Evolutionary conservation across 2,797 vertebrate species (phyloP).

Genomic region (Distichodus sexfasciatus): DNA sequence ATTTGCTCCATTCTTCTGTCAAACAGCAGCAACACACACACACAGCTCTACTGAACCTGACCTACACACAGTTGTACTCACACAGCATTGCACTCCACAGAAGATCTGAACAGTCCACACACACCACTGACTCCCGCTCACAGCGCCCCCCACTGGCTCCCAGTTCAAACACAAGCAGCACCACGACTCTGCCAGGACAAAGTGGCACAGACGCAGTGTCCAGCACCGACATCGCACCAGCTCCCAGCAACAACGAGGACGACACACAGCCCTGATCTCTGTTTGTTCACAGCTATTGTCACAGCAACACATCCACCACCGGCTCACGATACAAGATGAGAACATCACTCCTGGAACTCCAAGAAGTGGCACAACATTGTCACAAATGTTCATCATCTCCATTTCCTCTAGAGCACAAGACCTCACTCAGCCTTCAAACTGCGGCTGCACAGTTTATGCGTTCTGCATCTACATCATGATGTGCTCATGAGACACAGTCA

Average conservation of each 20-base stretch:
- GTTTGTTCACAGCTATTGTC: constrained; percentile 30
- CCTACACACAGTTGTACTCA: not conserved
- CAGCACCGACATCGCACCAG: constrained; percentile 3
- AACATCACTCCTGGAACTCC: constrained; percentile 25
- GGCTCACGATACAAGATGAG: constrained; percentile 34
- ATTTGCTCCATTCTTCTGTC: constrained; percentile 45
- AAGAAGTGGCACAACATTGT: constrained; percentile 47
- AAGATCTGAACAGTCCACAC: too few relatives aligned
- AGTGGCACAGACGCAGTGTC: constrained; percentile 14
- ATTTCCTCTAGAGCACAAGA: constrained; percentile 24
- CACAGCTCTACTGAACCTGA: not conserved
- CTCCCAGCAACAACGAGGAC: constrained; percentile 14
- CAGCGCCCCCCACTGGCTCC: constrained; percentile 25
- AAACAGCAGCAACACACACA: constrained; percentile 18
- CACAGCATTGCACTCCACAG: too few relatives aligned
- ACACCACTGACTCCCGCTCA: constrained; percentile 32
- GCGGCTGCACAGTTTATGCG: too few relatives aligned
- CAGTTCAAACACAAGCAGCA: constrained; percentile 19
- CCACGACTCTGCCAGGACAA: constrained; percentile 28
- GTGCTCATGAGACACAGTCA: too few relatives aligned
- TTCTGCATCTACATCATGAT: too few relatives aligned
- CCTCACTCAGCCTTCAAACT: not conserved
- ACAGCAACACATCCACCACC: constrained; percentile 29
- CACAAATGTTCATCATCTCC: constrained; percentile 53
- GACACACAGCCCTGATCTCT: not conserved